These are phyloP conservation scores for Campoletis sonorensis DNA, from an alignment of 1,140 invertebrate genomes.

Conservation along the genomic window DNA sequence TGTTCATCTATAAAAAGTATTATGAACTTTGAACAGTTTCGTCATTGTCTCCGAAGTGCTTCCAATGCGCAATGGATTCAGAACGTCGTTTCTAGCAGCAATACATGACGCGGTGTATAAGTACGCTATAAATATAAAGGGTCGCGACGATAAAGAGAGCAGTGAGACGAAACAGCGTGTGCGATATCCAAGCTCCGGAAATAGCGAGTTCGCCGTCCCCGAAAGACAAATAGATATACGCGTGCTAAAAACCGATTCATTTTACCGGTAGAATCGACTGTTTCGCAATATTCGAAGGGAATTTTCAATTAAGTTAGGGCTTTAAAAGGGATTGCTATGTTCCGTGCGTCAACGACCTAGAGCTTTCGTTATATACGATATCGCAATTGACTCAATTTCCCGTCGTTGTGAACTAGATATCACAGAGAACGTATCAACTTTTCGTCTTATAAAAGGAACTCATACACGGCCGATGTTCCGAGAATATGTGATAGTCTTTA, in stretches of 20 bases:
- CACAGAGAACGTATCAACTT: too few relatives aligned
- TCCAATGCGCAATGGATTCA: neutral
- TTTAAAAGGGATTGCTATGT: neutral
- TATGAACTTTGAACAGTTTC: neutral
- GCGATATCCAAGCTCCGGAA: constrained; percentile 15
- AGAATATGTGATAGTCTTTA: too few relatives aligned
- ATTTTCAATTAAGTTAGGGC: neutral
- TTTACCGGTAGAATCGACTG: neutral
- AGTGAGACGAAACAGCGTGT: constrained; percentile 1
- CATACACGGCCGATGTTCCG: too few relatives aligned
- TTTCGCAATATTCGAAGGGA: neutral
- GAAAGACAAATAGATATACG: neutral
- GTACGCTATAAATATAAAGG: constrained; percentile 17
- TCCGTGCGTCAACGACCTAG: neutral
- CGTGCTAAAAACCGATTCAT: neutral
- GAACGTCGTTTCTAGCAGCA: neutral
- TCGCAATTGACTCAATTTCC: neutral
- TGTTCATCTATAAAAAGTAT: neutral
- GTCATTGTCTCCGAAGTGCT: neutral
- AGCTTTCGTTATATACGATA: neutral
- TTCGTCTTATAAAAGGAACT: too few relatives aligned
- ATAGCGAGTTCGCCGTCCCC: constrained; percentile 8
- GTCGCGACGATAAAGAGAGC: constrained; percentile 4
- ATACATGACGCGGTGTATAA: neutral
- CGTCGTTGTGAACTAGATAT: neutral